phyloP scores from a whole-genome alignment of 1,140 invertebrate genomes.

The Cyrtorhinus lividipennis region DNA sequence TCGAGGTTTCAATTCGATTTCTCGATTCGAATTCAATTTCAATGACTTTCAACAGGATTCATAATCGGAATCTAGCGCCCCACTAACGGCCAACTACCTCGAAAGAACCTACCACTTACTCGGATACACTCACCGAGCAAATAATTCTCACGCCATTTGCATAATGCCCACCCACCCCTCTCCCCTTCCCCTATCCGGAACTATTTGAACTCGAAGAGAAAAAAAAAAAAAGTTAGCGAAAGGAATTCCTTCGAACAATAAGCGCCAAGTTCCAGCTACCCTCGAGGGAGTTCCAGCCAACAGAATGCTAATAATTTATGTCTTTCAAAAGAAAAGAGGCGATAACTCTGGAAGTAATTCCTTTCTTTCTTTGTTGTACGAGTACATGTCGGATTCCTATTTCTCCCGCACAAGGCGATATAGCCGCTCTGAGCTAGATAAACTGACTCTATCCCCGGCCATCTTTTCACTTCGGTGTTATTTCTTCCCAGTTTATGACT shows the following conservation, averaged over 20 bases:
- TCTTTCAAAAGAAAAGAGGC: not conserved
- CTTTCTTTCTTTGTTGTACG: not conserved
- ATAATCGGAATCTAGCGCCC: too few relatives aligned
- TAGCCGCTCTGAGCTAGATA: not conserved
- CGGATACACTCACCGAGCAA: too few relatives aligned
- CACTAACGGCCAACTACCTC: too few relatives aligned
- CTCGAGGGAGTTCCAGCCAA: not conserved
- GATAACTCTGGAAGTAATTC: not conserved
- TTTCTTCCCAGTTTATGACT: not conserved
- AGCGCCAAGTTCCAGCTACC: not conserved
- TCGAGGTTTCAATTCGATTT: too few relatives aligned
- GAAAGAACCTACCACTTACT: too few relatives aligned
- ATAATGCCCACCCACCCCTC: too few relatives aligned
- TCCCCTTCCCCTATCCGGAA: too few relatives aligned
- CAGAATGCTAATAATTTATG: not conserved
- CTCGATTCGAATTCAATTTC: too few relatives aligned
- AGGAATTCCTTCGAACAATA: not conserved
- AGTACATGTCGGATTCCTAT: slow-evolving; percentile 7
- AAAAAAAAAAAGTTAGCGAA: not conserved
- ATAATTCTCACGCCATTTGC: not conserved
- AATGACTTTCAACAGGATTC: too few relatives aligned
- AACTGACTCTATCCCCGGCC: not conserved
- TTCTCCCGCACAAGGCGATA: not conserved
- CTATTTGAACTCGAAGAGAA: not conserved
- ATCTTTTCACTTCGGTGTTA: not conserved